phyloP scores from a whole-genome alignment of 37 sponge, comb jelly and placozoan genomes.

The Diacarnus erythraeanus region DNA sequence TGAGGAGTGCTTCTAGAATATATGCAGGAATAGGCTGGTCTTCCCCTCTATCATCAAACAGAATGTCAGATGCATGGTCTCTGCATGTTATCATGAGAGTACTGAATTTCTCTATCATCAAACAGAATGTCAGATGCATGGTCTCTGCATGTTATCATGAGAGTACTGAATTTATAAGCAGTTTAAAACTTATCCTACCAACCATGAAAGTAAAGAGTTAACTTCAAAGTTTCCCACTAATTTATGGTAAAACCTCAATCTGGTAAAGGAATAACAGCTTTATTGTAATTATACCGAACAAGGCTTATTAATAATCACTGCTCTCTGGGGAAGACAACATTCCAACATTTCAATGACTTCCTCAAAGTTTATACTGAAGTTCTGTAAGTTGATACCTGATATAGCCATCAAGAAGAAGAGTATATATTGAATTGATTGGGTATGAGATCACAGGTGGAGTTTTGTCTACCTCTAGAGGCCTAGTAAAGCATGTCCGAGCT shows the following conservation, averaged over 20 bases:
- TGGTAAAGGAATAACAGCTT: no score
- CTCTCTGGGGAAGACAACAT: no score
- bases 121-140: slow-evolving; percentile 52
- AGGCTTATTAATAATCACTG: no score
- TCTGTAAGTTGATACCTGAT: no score
- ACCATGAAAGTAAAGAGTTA: no score
- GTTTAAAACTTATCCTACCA: no score
- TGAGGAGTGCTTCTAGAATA: slow-evolving; percentile 63
- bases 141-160: slow-evolving; percentile 27
- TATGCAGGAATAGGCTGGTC: slow-evolving; percentile 35
- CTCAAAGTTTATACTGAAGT: no score
- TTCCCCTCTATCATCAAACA: slow-evolving; percentile 51
- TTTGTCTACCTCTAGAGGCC: slow-evolving; percentile 26
- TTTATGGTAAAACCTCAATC: no score
- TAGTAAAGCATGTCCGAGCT: slow-evolving; percentile 77
- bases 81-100: slow-evolving; percentile 9
- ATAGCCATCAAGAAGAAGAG: slow-evolving; percentile 44
- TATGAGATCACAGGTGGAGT: slow-evolving; percentile 48
- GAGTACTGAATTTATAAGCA: no score
- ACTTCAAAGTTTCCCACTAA: no score
- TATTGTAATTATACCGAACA: no score
- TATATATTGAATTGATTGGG: slow-evolving; percentile 60
- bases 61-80: slow-evolving; percentile 41
- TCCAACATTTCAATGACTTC: no score
- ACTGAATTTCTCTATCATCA: slow-evolving; percentile 46